Conservation (phyloP, 1,140 invertebrate species). For the Nylanderia fulva region DNA sequence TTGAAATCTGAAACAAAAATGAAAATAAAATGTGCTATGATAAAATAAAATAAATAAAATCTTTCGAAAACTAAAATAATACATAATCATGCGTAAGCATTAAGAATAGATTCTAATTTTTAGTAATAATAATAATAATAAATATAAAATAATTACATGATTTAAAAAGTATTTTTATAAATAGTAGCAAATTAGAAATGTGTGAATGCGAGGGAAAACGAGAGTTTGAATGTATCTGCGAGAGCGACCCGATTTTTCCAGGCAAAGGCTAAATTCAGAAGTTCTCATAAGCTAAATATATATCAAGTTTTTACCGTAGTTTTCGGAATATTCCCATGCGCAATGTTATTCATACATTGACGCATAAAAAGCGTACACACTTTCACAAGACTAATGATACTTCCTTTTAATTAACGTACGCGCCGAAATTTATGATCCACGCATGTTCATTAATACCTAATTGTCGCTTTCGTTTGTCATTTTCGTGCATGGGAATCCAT, state of each 20-base stretch:
- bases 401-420: slow-evolving; percentile 44
- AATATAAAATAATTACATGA: background rate
- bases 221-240: background rate
- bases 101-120: no score
- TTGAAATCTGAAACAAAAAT: background rate
- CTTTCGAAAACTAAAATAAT: background rate
- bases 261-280: background rate
- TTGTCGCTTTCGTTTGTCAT: background rate
- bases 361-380: slow-evolving; percentile 38
- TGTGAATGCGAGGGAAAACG: background rate
- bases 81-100: background rate
- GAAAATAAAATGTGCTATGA: background rate
- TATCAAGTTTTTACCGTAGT: slow-evolving; percentile 12
- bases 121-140: background rate
- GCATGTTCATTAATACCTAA: background rate
- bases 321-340: slow-evolving; percentile 29
- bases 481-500: background rate
- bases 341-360: background rate
- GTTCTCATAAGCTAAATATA: slow-evolving; percentile 11
- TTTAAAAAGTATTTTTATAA: no score
- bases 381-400: slow-evolving; percentile 48
- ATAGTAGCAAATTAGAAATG: slow-evolving; percentile 7
- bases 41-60: slow-evolving; percentile 1
- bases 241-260: slow-evolving; percentile 11
- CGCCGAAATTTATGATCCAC: background rate